Conservation (phyloP, 2,113 vertebrate species). For the Centrocercus urophasianus region DNA sequence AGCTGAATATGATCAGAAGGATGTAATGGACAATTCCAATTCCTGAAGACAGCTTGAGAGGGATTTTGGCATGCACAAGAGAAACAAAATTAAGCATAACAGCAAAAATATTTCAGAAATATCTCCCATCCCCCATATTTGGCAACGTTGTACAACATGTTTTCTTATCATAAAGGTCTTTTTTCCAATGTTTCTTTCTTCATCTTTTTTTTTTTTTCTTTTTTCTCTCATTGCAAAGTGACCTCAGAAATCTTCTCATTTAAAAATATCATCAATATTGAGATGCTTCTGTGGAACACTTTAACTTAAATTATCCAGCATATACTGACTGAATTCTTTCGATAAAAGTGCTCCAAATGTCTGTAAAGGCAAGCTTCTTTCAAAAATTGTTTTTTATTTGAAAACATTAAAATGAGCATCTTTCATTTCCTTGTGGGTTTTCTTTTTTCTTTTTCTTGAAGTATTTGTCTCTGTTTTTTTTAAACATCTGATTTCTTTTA, state of each 20-base stretch:
- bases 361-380: not conserved
- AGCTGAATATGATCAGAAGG: slow-evolving; percentile 47
- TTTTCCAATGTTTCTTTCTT: not conserved
- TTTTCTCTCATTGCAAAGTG: not conserved
- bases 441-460: not conserved
- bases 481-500: slow-evolving; percentile 5
- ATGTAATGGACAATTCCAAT: slow-evolving; percentile 2
- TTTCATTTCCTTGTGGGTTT: not conserved
- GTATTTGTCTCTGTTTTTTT: not conserved
- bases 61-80: not conserved
- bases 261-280: not conserved
- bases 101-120: not conserved
- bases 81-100: not conserved
- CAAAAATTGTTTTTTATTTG: not conserved
- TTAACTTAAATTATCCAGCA: not conserved
- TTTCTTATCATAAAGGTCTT: not conserved
- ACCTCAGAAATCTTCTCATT: not conserved
- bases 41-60: slow-evolving; percentile 7
- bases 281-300: not conserved
- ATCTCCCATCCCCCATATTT: accelerated
- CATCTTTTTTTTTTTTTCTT: not conserved
- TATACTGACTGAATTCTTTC: not conserved
- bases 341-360: not conserved
- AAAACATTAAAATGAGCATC: not conserved
- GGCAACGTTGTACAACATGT: not conserved